Evolutionary conservation across 2,888 invertebrate species (phyloP).

Genomic region (Limenitis arthemis): DNA sequence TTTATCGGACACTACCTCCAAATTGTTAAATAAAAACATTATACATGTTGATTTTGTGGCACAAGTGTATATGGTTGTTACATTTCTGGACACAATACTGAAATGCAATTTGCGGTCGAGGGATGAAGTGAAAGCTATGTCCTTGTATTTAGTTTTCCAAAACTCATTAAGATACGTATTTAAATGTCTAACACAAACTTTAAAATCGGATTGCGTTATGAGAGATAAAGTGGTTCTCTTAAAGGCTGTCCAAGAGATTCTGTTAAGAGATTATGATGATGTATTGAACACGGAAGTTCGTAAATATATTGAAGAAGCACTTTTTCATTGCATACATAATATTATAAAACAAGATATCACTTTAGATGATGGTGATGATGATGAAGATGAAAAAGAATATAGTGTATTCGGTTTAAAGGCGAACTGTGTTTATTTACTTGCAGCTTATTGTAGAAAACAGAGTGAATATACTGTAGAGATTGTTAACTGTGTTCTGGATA

Average conservation of each 20-base stretch:
- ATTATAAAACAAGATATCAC: constrained; percentile 39
- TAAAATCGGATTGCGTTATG: constrained; percentile 36
- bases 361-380: constrained; percentile 37
- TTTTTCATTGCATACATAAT: constrained; percentile 46
- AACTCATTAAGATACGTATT: constrained; percentile 35
- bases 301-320: constrained; percentile 36
- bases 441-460: constrained; percentile 47
- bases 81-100: constrained; percentile 39
- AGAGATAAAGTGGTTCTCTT: constrained; percentile 38
- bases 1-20: constrained; percentile 23
- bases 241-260: constrained; percentile 35
- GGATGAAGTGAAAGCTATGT: constrained; percentile 30
- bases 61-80: constrained; percentile 32
- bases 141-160: constrained; percentile 32
- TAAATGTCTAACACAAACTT: constrained; percentile 28
- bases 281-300: constrained; percentile 37
- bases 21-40: constrained; percentile 28
- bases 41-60: constrained; percentile 35
- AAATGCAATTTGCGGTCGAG: constrained; percentile 33
- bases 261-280: constrained; percentile 36
- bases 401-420: constrained; percentile 42
- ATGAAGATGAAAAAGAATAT: constrained; percentile 44
- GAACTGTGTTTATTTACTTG: constrained; percentile 43
- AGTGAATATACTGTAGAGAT: constrained; percentile 46
- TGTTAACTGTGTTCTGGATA: constrained; percentile 47